Percentiles rank a stretch among this genome's conserved stretches.
Evolutionary conservation across 2,113 vertebrate genomes (phyloP).

Genomic region (Trochalopteron elliotii): DNA sequence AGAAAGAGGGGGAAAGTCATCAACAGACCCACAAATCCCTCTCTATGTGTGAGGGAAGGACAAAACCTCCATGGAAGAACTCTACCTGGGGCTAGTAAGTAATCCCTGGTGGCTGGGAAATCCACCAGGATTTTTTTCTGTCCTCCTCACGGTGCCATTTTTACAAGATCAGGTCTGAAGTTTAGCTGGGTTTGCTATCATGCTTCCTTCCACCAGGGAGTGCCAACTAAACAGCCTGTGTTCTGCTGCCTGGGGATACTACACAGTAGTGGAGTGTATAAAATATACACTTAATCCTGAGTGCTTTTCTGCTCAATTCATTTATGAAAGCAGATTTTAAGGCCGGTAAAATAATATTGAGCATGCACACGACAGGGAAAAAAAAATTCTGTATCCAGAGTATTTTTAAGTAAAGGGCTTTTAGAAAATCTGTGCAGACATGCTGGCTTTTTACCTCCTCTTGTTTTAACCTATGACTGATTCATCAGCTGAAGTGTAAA

Average conservation of each 20-base stretch:
- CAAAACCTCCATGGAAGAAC: neutral
- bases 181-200: neutral
- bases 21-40: neutral
- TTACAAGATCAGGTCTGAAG: neutral
- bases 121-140: neutral
- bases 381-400: conserved; percentile 32
- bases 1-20: neutral
- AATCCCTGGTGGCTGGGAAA: neutral
- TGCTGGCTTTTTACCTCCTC: conserved; percentile 60
- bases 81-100: fast-evolving
- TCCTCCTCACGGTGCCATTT: neutral
- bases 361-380: neutral
- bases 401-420: conserved; percentile 55
- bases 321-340: conserved; percentile 44
- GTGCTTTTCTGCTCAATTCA: neutral
- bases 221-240: conserved; percentile 33
- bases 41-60: fast-evolving
- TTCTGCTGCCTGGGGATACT: neutral
- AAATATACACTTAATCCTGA: neutral
- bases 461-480: conserved; percentile 65
- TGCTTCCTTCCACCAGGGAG: conserved; percentile 41
- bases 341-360: conserved; percentile 25
- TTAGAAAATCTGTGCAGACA: conserved; percentile 38
- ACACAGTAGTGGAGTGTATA: neutral
- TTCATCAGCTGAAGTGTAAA: conserved; percentile 67